Evolutionary conservation across 2,797 vertebrate genomes (phyloP).

Genomic region (Eulemur mongoz): DNA sequence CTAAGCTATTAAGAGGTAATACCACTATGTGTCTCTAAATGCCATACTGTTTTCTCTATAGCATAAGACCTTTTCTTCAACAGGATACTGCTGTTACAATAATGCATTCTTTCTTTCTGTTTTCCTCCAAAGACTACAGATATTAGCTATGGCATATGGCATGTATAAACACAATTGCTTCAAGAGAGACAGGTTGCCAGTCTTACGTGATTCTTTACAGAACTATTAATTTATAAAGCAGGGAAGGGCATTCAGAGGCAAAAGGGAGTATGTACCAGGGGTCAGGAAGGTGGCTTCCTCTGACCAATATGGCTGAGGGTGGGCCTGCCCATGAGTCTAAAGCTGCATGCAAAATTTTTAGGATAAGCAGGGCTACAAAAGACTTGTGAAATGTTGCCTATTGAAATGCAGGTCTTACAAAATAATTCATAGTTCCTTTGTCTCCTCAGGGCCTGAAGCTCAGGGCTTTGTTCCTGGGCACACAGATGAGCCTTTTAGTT

Average conservation of each 20-base stretch:
- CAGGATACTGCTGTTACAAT: neutral
- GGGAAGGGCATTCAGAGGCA: neutral
- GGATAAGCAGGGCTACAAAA: neutral
- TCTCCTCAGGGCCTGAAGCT: neutral
- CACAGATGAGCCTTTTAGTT: constrained; percentile 66
- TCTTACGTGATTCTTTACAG: neutral
- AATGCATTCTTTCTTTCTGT: constrained; percentile 4
- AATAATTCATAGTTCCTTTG: constrained; percentile 54
- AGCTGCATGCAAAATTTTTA: neutral
- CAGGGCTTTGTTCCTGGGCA: constrained; percentile 69
- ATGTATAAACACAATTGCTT: constrained; percentile 5
- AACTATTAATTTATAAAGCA: neutral
- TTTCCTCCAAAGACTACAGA: constrained; percentile 42
- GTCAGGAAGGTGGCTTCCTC: neutral
- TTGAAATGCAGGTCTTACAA: constrained; percentile 49
- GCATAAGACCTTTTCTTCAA: neutral
- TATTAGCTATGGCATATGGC: constrained; percentile 18
- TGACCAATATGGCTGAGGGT: neutral
- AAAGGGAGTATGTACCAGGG: neutral
- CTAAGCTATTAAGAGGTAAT: constrained; percentile 35
- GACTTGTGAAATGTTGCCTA: constrained; percentile 2
- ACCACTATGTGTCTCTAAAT: neutral
- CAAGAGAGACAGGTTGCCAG: neutral
- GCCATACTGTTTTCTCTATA: neutral
- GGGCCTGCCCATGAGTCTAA: neutral